Evolutionary conservation across 2,113 vertebrate species (phyloP).

Genomic region (Delphinus delphis): DNA sequence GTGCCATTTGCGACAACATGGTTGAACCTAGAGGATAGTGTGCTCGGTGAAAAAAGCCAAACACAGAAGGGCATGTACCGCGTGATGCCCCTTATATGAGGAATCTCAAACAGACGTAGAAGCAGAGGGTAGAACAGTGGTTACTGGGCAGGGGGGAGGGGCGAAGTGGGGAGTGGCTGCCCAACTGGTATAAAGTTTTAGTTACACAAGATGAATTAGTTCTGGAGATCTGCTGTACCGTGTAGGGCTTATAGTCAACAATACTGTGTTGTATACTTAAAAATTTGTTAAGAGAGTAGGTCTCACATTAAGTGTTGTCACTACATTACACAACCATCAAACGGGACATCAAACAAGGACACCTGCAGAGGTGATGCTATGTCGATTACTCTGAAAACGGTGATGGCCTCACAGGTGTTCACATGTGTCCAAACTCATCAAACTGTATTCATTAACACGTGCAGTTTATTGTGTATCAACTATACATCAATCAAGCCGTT

Average conservation of each 20-base stretch:
- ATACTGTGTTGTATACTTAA: background rate
- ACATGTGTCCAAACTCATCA: background rate
- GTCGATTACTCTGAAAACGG: background rate
- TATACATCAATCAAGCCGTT: background rate
- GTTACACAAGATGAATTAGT: background rate
- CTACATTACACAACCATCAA: background rate
- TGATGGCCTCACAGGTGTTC: background rate
- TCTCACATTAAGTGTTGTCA: background rate
- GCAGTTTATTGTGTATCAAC: background rate
- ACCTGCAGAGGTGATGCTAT: background rate
- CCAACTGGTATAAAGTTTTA: background rate
- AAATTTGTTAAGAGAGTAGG: background rate
- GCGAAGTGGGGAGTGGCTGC: too few species aligned
- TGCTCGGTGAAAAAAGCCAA: background rate
- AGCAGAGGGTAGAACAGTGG: background rate
- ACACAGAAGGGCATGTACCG: background rate
- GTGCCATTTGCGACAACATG: background rate
- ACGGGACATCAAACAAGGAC: background rate
- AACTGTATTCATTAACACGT: background rate
- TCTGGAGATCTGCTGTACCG: background rate
- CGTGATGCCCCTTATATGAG: background rate
- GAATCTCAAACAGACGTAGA: background rate
- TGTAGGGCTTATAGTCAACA: background rate
- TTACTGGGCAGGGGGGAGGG: background rate
- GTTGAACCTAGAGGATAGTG: background rate